phyloP scores from a whole-genome alignment of 2,888 invertebrate genomes.

The Lathronympha strigana region DNA sequence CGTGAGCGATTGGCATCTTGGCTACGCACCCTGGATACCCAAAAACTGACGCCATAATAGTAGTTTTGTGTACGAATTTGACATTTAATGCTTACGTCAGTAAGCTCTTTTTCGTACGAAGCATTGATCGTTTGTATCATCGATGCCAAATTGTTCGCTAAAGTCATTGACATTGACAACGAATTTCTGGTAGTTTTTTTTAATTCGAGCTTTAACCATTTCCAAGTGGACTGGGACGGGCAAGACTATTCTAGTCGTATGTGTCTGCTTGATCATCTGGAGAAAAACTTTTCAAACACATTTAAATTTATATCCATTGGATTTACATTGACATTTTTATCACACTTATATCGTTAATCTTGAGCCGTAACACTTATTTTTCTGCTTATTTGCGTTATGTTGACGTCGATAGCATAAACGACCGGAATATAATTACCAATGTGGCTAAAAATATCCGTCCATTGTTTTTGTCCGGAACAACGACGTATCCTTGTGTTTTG shows the following conservation, averaged over 20 bases:
- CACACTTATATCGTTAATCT: slow-evolving; percentile 3
- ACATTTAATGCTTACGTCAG: too few species aligned
- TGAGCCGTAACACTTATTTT: background rate
- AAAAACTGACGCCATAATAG: too few species aligned
- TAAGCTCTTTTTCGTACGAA: too few species aligned
- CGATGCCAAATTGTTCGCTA: too few species aligned
- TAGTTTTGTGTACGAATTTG: too few species aligned
- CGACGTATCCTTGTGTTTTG: background rate
- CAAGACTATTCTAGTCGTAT: background rate
- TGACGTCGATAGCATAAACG: slow-evolving; percentile 24
- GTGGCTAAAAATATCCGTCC: slow-evolving; percentile 22
- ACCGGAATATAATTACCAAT: slow-evolving; percentile 22
- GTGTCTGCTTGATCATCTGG: background rate
- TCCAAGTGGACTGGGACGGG: too few species aligned
- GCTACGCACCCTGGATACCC: too few species aligned
- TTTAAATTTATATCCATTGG: background rate
- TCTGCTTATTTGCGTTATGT: slow-evolving; percentile 11
- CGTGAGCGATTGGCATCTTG: too few species aligned
- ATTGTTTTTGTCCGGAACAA: background rate
- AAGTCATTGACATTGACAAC: too few species aligned
- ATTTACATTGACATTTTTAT: slow-evolving; percentile 21
- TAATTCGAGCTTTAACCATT: too few species aligned
- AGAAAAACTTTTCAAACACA: background rate
- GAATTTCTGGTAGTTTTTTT: too few species aligned
- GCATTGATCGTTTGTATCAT: too few species aligned